These are phyloP conservation scores for Platyura marginata DNA, from an alignment of 1,140 invertebrate species.

Conservation along the genomic window DNA sequence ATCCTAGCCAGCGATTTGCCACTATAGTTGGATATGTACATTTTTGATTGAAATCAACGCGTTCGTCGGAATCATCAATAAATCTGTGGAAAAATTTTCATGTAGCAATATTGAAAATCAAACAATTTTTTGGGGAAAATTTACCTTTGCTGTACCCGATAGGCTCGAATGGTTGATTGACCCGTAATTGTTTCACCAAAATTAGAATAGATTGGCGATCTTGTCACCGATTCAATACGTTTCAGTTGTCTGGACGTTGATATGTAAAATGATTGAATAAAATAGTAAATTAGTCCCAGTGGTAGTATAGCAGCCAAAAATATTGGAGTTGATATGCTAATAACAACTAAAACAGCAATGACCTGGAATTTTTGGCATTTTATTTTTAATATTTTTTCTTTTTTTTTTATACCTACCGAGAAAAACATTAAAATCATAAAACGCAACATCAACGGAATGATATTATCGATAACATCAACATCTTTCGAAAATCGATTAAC, in stretches of 20 bases:
- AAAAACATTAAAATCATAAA: slow-evolving; percentile 8
- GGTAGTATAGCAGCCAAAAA: slow-evolving; percentile 72
- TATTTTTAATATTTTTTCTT: no score
- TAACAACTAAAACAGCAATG: slow-evolving; percentile 70
- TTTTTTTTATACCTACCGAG: slow-evolving; percentile 16
- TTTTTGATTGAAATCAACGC: slow-evolving; percentile 46
- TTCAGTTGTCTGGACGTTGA: slow-evolving; percentile 86
- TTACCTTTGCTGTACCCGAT: neutral
- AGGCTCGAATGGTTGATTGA: slow-evolving; percentile 2
- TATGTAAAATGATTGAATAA: slow-evolving; percentile 89
- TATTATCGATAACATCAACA: slow-evolving; percentile 35
- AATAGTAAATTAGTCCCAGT: slow-evolving; percentile 71
- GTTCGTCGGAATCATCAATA: neutral
- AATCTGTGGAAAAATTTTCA: slow-evolving; percentile 1
- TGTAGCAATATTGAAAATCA: neutral
- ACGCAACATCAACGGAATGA: slow-evolving; percentile 8
- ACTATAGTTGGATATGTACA: slow-evolving; percentile 51
- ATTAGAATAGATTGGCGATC: slow-evolving; percentile 50
- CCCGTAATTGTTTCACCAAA: slow-evolving; percentile 38
- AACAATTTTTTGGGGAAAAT: neutral
- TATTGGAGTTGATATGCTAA: slow-evolving; percentile 73
- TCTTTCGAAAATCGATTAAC: slow-evolving; percentile 46
- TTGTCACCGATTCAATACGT: slow-evolving; percentile 53
- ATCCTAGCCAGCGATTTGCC: slow-evolving; percentile 57
- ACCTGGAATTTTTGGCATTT: slow-evolving; percentile 35